These are phyloP conservation scores for Oppia nitens DNA, from an alignment of 1,140 invertebrate genomes.

Conservation along the genomic window DNA sequence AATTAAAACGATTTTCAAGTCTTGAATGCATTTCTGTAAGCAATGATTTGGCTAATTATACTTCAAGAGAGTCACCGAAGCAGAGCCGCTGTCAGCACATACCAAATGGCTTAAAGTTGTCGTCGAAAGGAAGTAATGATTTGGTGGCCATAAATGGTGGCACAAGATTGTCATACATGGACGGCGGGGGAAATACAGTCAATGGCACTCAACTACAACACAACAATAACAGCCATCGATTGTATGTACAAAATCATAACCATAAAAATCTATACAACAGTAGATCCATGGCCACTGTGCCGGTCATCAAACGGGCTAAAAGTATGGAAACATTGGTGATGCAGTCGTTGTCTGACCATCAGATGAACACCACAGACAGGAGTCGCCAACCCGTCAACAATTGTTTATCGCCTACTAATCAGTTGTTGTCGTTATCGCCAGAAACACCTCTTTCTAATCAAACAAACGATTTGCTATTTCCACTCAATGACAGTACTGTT, in stretches of 20 bases:
- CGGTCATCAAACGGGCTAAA: slow-evolving; percentile 16
- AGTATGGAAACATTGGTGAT: slow-evolving; percentile 18
- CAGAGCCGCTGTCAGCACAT: background rate
- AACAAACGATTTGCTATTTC: background rate
- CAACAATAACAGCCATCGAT: background rate
- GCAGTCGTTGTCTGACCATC: too few relatives aligned
- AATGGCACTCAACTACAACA: background rate
- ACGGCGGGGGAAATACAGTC: background rate
- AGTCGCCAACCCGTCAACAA: background rate
- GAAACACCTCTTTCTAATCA: background rate
- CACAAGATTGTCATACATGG: background rate
- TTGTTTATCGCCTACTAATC: background rate
- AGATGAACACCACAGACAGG: background rate
- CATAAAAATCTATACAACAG: background rate
- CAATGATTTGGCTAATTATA: background rate
- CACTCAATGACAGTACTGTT: background rate
- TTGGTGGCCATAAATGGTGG: background rate
- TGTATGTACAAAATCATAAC: background rate
- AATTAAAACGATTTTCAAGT: slow-evolving; percentile 54
- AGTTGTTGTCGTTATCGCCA: background rate
- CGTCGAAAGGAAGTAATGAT: background rate
- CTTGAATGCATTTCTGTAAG: slow-evolving; percentile 47
- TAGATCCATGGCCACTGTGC: background rate
- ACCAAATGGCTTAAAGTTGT: background rate
- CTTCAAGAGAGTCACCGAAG: too few relatives aligned